Percentiles rank a stretch among this genome's conserved stretches.
Evolutionary conservation across 2,888 invertebrate genomes (phyloP).

Genomic region (Conops quadrifasciatus): DNA sequence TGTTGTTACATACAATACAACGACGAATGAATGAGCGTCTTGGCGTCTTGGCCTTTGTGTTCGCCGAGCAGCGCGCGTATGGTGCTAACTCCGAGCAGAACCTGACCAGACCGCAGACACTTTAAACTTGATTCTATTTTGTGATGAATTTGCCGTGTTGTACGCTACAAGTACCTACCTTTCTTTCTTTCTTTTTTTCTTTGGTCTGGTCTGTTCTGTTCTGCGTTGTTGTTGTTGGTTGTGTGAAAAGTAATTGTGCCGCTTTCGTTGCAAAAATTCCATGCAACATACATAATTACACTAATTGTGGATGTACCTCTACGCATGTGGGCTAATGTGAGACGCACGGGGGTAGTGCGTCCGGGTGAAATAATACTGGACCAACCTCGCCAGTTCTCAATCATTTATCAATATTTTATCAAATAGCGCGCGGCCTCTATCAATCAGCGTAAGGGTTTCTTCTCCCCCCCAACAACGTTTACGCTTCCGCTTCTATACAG

Average conservation of each 20-base stretch:
- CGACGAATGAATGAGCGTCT: slow-evolving; percentile 38
- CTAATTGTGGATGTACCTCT: not conserved
- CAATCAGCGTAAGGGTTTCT: not conserved
- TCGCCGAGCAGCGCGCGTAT: not conserved
- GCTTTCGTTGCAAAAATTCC: slow-evolving; percentile 33
- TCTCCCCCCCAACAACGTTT: too few species aligned
- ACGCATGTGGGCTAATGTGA: slow-evolving; percentile 12
- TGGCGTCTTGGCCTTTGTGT: slow-evolving; percentile 1
- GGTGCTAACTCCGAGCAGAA: not conserved
- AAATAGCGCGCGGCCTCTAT: too few species aligned
- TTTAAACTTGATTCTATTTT: not conserved
- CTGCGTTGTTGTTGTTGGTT: not conserved
- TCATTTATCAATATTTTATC: too few species aligned
- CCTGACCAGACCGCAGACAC: not conserved
- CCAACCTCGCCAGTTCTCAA: not conserved
- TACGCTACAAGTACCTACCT: not conserved
- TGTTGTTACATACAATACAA: slow-evolving; percentile 38
- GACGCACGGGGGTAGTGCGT: slow-evolving; percentile 32
- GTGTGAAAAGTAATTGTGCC: slow-evolving; percentile 25
- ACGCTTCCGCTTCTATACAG: too few species aligned
- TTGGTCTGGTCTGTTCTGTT: slow-evolving; percentile 9
- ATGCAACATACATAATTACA: not conserved
- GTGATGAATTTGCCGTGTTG: not conserved
- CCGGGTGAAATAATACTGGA: slow-evolving; percentile 17
- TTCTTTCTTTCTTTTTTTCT: slow-evolving; percentile 12